A percentile compares a stretch with the other conserved stretches of the same genome.
These are phyloP conservation scores for Heteractis magnifica DNA, from an alignment of 92 coral and sea anemone species.

Conservation along the genomic window DNA sequence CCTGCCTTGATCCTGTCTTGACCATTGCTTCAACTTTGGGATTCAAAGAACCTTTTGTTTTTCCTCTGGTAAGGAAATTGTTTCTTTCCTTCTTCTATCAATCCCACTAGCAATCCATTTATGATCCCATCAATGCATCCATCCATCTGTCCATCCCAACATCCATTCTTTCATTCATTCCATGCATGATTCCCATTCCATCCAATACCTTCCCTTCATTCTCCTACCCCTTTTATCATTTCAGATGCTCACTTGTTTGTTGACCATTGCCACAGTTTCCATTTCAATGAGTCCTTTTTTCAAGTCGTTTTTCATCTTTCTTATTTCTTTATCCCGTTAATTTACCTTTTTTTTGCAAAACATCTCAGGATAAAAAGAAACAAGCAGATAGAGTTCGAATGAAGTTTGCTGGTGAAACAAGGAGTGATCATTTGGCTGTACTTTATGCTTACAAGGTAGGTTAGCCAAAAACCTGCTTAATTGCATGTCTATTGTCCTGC, in stretches of 20 bases:
- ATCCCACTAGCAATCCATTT: too few relatives aligned
- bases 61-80: constrained; percentile 67
- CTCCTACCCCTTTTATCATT: neutral
- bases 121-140: neutral
- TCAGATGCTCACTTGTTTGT: too few relatives aligned
- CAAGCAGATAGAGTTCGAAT: constrained; percentile 78
- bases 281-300: neutral
- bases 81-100: neutral
- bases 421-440: constrained; percentile 88
- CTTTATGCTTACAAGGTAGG: constrained; percentile 80
- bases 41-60: constrained; percentile 89
- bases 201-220: neutral
- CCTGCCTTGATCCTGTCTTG: constrained; percentile 95
- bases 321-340: neutral
- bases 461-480: neutral
- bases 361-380: constrained; percentile 72
- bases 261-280: too few relatives aligned
- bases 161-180: neutral
- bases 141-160: neutral
- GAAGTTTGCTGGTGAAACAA: constrained; percentile 69
- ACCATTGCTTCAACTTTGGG: constrained; percentile 93
- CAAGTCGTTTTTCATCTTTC: neutral
- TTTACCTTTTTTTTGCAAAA: neutral
- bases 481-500: neutral
- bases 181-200: neutral